Evolutionary conservation across 2,113 vertebrate genomes (phyloP).

Genomic region (Paradoxurus hermaphroditus): DNA sequence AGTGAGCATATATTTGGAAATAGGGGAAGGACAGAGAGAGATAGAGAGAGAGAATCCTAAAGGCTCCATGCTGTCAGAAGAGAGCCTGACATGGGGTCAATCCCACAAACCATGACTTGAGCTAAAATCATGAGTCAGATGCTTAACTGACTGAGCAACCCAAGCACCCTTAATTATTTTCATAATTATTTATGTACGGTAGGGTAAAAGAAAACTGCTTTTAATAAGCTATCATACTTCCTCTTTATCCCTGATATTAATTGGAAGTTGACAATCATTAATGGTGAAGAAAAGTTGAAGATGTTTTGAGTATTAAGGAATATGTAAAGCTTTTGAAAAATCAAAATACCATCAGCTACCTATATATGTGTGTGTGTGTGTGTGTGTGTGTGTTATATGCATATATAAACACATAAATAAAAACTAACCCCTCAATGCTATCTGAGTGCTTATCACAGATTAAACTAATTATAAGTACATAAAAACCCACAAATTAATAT

Average conservation of each 20-base stretch:
- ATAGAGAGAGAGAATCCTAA: no score
- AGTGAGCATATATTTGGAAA: no score
- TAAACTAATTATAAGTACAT: neutral
- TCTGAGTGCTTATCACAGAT: neutral
- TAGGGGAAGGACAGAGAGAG: no score
- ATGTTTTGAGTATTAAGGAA: neutral
- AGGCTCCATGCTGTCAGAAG: no score
- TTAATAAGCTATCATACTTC: neutral
- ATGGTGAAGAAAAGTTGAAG: neutral
- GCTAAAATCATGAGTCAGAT: no score
- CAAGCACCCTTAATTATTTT: neutral
- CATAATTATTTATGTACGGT: neutral
- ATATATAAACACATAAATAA: neutral
- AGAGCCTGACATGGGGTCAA: no score
- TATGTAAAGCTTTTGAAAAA: neutral
- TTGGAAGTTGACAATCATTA: neutral
- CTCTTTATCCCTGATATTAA: neutral
- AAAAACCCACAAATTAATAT: neutral
- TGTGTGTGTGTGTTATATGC: neutral
- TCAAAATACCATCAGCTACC: neutral
- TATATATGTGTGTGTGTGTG: neutral
- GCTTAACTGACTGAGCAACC: no score
- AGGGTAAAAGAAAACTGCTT: neutral
- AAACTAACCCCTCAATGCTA: neutral
- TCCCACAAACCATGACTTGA: no score